Percentiles rank a stretch among this genome's conserved stretches.
phyloP scores from a whole-genome alignment of 1,140 invertebrate species.

The Macrotrachela quadricornifera region DNA sequence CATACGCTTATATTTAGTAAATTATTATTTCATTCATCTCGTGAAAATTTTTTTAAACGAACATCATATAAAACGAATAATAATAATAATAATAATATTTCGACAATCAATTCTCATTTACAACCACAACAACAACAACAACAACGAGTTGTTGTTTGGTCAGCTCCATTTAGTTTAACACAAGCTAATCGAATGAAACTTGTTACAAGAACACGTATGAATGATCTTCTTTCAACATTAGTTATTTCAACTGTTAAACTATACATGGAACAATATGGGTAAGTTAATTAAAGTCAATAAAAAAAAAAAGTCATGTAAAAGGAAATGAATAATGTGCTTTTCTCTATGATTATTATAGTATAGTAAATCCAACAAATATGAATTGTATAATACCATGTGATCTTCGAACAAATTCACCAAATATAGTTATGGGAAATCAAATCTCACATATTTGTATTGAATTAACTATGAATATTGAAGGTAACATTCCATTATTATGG shows the following conservation, averaged over 20 bases:
- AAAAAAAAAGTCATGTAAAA: too few species aligned
- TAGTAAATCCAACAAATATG: constrained; percentile 2
- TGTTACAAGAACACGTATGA: constrained; percentile 6
- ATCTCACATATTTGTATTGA: not conserved
- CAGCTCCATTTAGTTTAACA: constrained; percentile 3
- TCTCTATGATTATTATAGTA: not conserved
- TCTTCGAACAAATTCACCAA: constrained; percentile 1
- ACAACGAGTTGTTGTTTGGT: not conserved
- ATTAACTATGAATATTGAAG: constrained; percentile 4
- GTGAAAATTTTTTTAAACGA: too few species aligned
- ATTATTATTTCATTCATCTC: too few species aligned
- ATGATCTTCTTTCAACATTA: not conserved
- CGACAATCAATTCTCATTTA: too few species aligned
- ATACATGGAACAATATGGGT: too few species aligned
- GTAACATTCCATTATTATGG: constrained; percentile 2
- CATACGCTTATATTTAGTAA: too few species aligned
- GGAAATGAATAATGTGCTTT: too few species aligned
- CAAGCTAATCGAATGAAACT: constrained; percentile 3
- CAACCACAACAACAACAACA: too few species aligned
- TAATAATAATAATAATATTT: too few species aligned
- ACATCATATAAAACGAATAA: too few species aligned
- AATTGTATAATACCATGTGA: constrained; percentile 1
- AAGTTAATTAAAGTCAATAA: too few species aligned
- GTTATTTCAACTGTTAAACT: not conserved
- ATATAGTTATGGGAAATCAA: constrained; percentile 1